Base-by-base conservation (phyloP, 2,888 invertebrate genomes). In the Coelogynopora nodosa region DNA sequence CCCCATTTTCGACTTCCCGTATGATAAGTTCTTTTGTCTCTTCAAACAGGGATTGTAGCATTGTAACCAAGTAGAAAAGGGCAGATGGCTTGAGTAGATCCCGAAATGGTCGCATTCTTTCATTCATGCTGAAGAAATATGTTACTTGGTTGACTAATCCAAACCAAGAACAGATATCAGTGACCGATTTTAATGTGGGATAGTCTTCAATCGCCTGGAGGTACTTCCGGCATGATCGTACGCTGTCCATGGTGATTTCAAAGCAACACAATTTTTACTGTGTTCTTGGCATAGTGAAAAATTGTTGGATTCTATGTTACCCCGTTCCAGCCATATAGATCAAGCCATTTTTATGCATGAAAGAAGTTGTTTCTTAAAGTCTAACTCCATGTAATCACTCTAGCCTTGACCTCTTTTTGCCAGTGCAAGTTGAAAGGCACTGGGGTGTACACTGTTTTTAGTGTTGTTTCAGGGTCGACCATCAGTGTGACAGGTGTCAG, bases 371-470 rank as follows among this genome's bases (percentile, higher is more conserved):
- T 87, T 86, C 88, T 82, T 30, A 88, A 31, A 49, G 88, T 87
- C 18, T 87, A 18, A 74, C 81, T 87, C 89, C 88, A 88, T 85
- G 88, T 87, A 29, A 85, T 86, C 1, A 87, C 88, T 86, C 88
- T 89, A 28, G 86, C 89, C 82, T 90, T 90, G 0, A 89, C 89
- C 1, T 88, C 88, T 1, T 88, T 88, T 49, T 88, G 88, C 90
- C 89, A 90, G 84, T 89, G 89, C 0, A 90, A 5, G n/a, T 89
- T 89, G 0, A 90, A 89, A 23, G 89, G 89, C 23, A 90, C 88
- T 0, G 89, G 89, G 0, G 88, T 89, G 84, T 90, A 89, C 74
- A 88, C 86, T 18, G 89, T 89, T 0, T 89, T 88, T 1, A 89
- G 90, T 30, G 31, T 84, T 10, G 89, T 89, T 26, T 88, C 67